Evolutionary conservation across 2,888 invertebrate species (phyloP), one percentile per base, ranked within the genome.

Genomic region (Cybosia mesomella): DNA sequence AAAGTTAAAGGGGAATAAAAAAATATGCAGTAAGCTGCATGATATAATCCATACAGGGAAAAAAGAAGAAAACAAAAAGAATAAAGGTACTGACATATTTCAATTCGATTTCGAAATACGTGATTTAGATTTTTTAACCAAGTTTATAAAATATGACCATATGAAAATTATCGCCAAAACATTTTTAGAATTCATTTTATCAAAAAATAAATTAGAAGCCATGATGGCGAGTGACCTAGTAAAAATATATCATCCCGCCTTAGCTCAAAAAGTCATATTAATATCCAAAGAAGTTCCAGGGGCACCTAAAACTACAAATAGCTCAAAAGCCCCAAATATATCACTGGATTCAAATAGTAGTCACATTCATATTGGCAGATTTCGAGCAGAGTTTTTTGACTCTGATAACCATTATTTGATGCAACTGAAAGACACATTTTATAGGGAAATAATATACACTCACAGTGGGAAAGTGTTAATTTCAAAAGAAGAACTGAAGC

Each of bases 211-310:
- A 68, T 72, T 75, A 9, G 76, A 80, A 49, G 76, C 74, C 7
- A 78, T 86, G 70, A 79, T 85, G 79, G 73, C 78, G 32, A 80
- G 81, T 57, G 76, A 84, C 28, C 70, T 86, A 34, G 76, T 87
- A 32, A 79, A 83, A 73, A 73, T 76, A 28, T 87, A 85, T 64
- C 87, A 87, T 58, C 83, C 84, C 32, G 82, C 85, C 21, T 64
- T 87, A 58, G 79, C 77, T 21, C 76, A 78, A 64, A 67, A 82
- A 60, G 85, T 87, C 8, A 70, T 87, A 11, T 58, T 77, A 36
- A 58, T 80, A 24, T 34, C 54, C 10, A 63, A 36, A 10, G 53
- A n/a, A 1, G 13, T 13, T 32, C 18, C 49, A 32, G 49, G 28
- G 10, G 11, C 49, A n/a, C n/a, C 11, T 32, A 32, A 32, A 15